Base-by-base conservation (phyloP, 2,888 invertebrate genomes). In the Nezara viridula region DNA sequence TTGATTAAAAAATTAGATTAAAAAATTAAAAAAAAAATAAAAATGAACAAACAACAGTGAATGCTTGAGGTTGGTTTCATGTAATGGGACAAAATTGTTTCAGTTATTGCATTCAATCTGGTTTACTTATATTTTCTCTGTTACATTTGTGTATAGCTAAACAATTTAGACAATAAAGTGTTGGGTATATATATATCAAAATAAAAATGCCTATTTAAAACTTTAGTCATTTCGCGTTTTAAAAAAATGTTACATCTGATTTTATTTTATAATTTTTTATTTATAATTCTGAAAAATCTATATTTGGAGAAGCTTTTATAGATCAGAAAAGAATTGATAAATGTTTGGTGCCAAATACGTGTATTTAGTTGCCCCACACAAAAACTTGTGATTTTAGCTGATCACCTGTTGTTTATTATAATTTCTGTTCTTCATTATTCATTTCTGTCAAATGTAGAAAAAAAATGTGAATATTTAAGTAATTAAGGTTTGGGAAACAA, bases 401-500 rank as follows among this genome's bases (percentile, higher is more conserved):
- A 52, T 66, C 88, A 77, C 44, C 47, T 73, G 9, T 88, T 81
- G 37, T 81, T 40, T 52, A 37, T 88, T 40, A 37, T 81, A 3
- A 47, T 47, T 88, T 52, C n/a, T 55, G 27, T 81, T 88, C 77
- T 60, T 81, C 32, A 50, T 85, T 88, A 14, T 47, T 88, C 77
- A 47, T 88, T 88, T 85, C 24, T 88, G 24, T 87, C n/a, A 60
- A 66, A 60, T 37, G 44, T 60, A 87, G 60, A 40, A 87, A 87
- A 86, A 50, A 87, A 87, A n/a, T 50, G 86, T 86, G 52, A 87
- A 87, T 60, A 87, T 60, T 52, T 60, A 87, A 49, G 88, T 85
- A 81, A 88, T 85, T 52, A 88, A 47, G 88, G 88, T 88, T 88
- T 88, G 88, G 88, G 88, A 88, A 85, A 81, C 88, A 88, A 81